Evolutionary conservation across 2,888 invertebrate genomes (phyloP).

Genomic region (Pyralis farinalis): DNA sequence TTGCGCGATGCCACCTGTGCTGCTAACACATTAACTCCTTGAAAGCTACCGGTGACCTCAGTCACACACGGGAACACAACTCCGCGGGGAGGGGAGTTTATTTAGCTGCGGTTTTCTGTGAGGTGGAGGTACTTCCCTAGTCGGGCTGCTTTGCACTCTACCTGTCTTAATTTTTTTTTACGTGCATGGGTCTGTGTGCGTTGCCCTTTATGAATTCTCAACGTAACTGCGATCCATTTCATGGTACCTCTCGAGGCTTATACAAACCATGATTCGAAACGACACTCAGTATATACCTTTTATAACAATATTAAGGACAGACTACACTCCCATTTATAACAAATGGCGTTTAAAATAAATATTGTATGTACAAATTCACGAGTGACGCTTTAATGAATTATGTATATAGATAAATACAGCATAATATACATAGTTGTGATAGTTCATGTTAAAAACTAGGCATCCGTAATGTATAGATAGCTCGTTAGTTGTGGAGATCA

Average conservation of each 20-base stretch:
- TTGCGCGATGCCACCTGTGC: no score
- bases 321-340: neutral
- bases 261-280: constrained; percentile 9
- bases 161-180: no score
- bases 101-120: no score
- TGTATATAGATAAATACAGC: neutral
- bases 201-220: neutral
- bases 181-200: neutral
- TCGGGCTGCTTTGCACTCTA: no score
- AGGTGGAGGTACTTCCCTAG: no score
- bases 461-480: neutral
- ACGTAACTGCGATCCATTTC: neutral
- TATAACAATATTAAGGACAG: neutral
- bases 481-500: no score
- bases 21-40: no score
- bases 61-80: no score
- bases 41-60: no score
- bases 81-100: no score
- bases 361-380: constrained; percentile 37
- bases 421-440: neutral
- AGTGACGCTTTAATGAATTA: neutral
- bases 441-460: neutral
- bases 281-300: constrained; percentile 11
- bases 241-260: neutral
- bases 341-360: constrained; percentile 27